These are phyloP conservation scores for Leucania comma DNA, from an alignment of 2,888 invertebrate genomes.

Conservation along the genomic window DNA sequence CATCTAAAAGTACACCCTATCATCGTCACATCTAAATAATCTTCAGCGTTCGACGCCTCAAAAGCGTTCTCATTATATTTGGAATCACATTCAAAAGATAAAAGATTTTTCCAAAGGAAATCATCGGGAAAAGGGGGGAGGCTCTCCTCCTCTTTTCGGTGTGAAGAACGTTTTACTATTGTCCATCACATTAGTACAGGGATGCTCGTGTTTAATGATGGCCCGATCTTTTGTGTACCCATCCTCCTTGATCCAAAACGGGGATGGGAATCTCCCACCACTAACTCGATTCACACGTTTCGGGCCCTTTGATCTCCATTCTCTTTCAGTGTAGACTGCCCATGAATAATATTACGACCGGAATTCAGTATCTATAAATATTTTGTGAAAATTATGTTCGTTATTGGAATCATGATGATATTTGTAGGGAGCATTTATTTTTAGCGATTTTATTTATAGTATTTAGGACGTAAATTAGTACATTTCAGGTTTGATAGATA, in stretches of 20 bases:
- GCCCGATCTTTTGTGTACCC: constrained; percentile 73
- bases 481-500: too few relatives aligned
- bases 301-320: constrained; percentile 78
- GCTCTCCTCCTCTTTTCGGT: neutral
- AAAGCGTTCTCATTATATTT: constrained; percentile 74
- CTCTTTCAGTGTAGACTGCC: constrained; percentile 71
- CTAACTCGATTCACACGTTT: constrained; percentile 83
- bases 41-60: constrained; percentile 56
- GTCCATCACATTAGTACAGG: constrained; percentile 75
- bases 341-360: constrained; percentile 67
- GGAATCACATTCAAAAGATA: constrained; percentile 76
- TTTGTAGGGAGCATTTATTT: neutral
- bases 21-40: constrained; percentile 57
- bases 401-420: constrained; percentile 18
- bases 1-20: constrained; percentile 47
- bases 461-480: neutral
- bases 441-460: neutral
- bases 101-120: constrained; percentile 75
- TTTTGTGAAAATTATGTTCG: constrained; percentile 29
- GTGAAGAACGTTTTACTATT: constrained; percentile 62
- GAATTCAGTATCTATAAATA: constrained; percentile 32
- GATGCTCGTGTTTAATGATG: constrained; percentile 80
- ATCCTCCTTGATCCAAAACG: constrained; percentile 42
- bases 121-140: constrained; percentile 65
- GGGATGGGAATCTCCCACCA: constrained; percentile 45